These are phyloP conservation scores for Elmis aenea DNA, from an alignment of 2,888 invertebrate genomes.

Conservation along the genomic window DNA sequence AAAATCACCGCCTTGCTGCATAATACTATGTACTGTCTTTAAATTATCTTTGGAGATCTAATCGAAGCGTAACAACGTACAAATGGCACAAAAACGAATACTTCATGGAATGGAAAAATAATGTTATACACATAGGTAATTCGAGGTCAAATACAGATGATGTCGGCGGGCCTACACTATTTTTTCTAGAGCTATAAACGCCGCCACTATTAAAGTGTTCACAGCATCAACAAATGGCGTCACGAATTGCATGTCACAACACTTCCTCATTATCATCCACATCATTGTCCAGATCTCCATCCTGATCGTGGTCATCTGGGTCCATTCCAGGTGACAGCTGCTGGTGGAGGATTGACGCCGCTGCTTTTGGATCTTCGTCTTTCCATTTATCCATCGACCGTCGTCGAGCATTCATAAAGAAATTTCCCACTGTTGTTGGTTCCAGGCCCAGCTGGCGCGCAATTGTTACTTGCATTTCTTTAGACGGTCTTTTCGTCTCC, in stretches of 20 bases:
- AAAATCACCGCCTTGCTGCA: no score
- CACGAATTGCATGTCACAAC: constrained; percentile 52
- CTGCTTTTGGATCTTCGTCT: constrained; percentile 75
- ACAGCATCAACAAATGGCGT: constrained; percentile 49
- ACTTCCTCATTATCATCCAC: constrained; percentile 55
- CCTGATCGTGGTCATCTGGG: constrained; percentile 45
- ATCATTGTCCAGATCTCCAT: constrained; percentile 50
- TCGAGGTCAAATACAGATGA: constrained; percentile 1
- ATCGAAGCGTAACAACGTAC: no score
- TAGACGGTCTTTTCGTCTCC: constrained; percentile 98
- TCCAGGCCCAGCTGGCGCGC: constrained; percentile 94
- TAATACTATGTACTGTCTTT: no score
- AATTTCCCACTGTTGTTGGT: constrained; percentile 97
- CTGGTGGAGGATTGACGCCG: constrained; percentile 42
- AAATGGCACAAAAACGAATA: no score
- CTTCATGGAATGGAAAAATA: no score
- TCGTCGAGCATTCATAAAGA: constrained; percentile 99
- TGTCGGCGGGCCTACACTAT: constrained; percentile 36
- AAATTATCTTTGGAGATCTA: no score
- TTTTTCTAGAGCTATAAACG: constrained; percentile 33
- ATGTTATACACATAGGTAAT: no score
- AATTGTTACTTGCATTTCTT: constrained; percentile 99
- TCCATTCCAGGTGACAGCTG: constrained; percentile 47
- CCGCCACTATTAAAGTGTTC: constrained; percentile 41
- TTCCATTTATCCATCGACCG: constrained; percentile 98